A percentile compares a stretch with the other conserved stretches of the same genome.
Conservation (phyloP, 1,140 invertebrate genomes). For the Ruditapes philippinarum region DNA sequence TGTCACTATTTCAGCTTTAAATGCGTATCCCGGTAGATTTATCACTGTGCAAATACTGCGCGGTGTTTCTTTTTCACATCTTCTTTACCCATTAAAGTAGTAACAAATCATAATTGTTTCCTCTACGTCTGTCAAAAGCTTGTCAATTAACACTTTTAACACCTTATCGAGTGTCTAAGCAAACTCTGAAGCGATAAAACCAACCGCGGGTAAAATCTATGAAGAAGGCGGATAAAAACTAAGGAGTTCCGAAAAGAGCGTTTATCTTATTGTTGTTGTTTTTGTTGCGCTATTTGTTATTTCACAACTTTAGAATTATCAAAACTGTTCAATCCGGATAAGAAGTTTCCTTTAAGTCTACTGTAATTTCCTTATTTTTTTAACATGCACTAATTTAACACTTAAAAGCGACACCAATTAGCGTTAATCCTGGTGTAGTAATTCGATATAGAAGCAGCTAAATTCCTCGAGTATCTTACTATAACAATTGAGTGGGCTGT, state of each 20-base stretch:
- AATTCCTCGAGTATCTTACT: neutral
- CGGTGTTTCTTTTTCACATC: conserved; percentile 54
- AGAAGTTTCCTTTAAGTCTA: neutral
- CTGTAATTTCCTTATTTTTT: neutral
- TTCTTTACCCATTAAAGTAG: conserved; percentile 50
- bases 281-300: neutral
- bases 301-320: neutral
- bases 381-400: neutral
- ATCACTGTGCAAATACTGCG: conserved; percentile 49
- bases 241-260: neutral
- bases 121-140: conserved; percentile 33
- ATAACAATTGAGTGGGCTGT: conserved; percentile 5
- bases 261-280: neutral
- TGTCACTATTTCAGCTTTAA: conserved; percentile 22
- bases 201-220: neutral
- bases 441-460: conserved; percentile 10
- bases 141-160: conserved; percentile 61
- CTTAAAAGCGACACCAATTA: conserved; percentile 23
- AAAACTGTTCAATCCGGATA: neutral
- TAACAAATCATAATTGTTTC: conserved; percentile 59
- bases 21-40: conserved; percentile 1
- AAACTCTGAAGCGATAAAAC: conserved; percentile 39
- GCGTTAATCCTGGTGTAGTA: neutral
- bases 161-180: conserved; percentile 27
- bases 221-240: too few relatives aligned